Conservation (phyloP, 1,140 invertebrate species). For the Dinoponera quadriceps region DNA sequence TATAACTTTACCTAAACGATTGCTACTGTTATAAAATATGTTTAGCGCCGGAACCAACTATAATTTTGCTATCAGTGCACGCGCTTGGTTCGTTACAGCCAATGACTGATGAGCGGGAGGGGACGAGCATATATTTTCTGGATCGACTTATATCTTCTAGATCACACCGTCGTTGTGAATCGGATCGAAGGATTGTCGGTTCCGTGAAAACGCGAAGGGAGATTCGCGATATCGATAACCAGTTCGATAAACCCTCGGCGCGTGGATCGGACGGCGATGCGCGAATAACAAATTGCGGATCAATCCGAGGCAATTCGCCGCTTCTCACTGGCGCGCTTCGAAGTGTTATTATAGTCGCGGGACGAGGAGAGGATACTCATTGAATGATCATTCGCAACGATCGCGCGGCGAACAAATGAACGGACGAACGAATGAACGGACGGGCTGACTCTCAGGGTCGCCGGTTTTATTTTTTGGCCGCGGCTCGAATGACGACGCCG, state of each 20-base stretch:
- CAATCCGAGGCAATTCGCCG: constrained; percentile 59
- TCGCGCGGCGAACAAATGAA: constrained; percentile 17
- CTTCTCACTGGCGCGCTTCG: constrained; percentile 28
- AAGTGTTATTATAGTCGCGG: constrained; percentile 51
- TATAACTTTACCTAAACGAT: too few species aligned
- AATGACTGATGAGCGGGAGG: not conserved
- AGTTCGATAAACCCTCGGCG: constrained; percentile 24
- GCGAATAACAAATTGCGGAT: constrained; percentile 37
- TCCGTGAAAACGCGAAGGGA: not conserved
- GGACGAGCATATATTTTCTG: not conserved
- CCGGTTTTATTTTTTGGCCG: constrained; percentile 30
- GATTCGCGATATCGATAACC: not conserved
- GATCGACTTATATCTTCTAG: too few species aligned
- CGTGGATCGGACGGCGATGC: constrained; percentile 23
- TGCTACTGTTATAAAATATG: too few species aligned
- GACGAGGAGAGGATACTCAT: constrained; percentile 31
- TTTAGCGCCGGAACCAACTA: too few species aligned
- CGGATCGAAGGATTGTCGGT: not conserved
- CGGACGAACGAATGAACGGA: not conserved
- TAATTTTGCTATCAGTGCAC: too few species aligned
- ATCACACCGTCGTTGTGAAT: too few species aligned
- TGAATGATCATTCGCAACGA: constrained; percentile 56
- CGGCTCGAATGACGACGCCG: constrained; percentile 10
- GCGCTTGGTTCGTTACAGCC: not conserved
- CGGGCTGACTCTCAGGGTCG: constrained; percentile 19